Evolutionary conservation across 1,140 invertebrate species (phyloP).

Genomic region (Drosophila albomicans): DNA sequence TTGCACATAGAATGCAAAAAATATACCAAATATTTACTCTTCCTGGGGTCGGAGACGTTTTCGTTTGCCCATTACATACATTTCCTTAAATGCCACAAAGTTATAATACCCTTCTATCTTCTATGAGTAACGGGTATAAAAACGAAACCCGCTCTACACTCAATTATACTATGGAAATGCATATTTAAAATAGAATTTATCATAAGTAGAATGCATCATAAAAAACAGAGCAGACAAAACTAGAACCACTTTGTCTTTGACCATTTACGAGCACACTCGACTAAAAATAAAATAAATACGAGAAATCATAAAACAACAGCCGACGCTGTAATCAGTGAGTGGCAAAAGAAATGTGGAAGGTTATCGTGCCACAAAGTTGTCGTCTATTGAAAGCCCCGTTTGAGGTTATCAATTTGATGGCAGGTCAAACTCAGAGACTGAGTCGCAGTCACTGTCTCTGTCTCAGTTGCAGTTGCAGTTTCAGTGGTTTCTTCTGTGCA

Average conservation of each 20-base stretch:
- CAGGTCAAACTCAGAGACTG: slow-evolving; percentile 50
- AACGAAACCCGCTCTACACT: slow-evolving; percentile 2
- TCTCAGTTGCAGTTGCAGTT: slow-evolving; percentile 30
- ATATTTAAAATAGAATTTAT: slow-evolving; percentile 53
- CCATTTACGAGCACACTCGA: slow-evolving; percentile 49
- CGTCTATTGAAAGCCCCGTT: slow-evolving; percentile 44
- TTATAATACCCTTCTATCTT: no score
- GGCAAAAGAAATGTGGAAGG: slow-evolving; percentile 50
- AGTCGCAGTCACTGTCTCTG: slow-evolving; percentile 7
- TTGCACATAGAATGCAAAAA: no score
- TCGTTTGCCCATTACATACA: no score
- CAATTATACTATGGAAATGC: slow-evolving; percentile 36
- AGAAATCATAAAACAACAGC: slow-evolving; percentile 8
- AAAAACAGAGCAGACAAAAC: slow-evolving; percentile 34
- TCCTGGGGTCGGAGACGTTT: no score
- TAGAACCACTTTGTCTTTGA: slow-evolving; percentile 52
- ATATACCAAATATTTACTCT: no score
- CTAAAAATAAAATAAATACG: slow-evolving; percentile 10
- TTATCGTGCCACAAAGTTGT: slow-evolving; percentile 65
- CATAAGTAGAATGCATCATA: slow-evolving; percentile 55
- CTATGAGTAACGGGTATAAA: no score
- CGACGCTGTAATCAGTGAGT: slow-evolving; percentile 47
- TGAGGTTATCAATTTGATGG: slow-evolving; percentile 73
- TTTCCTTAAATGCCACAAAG: no score
- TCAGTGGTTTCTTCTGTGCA: slow-evolving; percentile 61